phyloP scores from a whole-genome alignment of 2,797 vertebrate genomes.

The Gymnothorax reevesii region DNA sequence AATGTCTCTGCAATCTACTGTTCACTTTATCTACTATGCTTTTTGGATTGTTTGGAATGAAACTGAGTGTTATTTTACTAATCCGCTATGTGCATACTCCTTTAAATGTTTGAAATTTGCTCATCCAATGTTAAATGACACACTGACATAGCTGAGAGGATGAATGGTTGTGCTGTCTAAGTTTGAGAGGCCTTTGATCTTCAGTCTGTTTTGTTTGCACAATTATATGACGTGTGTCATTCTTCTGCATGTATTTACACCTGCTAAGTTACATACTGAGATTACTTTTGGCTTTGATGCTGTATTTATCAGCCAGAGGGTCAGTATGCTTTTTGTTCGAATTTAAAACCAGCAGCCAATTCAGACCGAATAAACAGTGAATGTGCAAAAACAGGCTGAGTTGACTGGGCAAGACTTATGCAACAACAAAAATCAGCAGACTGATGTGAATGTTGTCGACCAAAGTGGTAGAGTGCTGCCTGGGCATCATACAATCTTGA shows the following conservation, averaged over 20 bases:
- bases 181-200: not conserved
- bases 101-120: not conserved
- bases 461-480: not conserved
- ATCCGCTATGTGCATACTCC: not conserved
- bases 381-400: not conserved
- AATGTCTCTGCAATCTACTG: not conserved
- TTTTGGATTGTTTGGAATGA: not conserved
- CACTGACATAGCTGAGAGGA: not conserved
- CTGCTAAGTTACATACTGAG: not conserved
- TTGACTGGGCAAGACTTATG: no score
- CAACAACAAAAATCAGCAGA: not conserved
- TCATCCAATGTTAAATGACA: not conserved
- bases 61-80: not conserved
- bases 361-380: not conserved
- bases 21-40: not conserved
- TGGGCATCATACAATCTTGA: not conserved
- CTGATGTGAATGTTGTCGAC: not conserved
- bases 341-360: not conserved
- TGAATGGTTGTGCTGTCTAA: not conserved
- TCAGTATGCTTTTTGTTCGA: not conserved
- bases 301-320: not conserved
- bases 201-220: not conserved
- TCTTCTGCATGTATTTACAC: not conserved
- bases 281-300: not conserved
- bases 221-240: not conserved